Evolutionary conservation across 2,888 invertebrate species (phyloP).

Genomic region (Macaria liturata): DNA sequence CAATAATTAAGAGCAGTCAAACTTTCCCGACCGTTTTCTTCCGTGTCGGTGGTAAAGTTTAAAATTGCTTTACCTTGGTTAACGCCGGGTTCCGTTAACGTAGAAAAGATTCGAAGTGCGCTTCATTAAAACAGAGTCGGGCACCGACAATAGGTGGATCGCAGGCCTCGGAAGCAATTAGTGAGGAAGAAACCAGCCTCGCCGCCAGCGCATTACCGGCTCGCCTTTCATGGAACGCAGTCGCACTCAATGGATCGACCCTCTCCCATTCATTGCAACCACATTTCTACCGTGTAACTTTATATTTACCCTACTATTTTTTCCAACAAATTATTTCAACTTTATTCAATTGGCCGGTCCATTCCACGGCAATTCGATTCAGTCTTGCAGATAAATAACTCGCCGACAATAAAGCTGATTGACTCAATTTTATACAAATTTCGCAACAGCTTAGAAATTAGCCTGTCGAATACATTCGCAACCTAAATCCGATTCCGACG

Average conservation of each 20-base stretch:
- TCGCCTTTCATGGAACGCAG: constrained; percentile 27
- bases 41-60: constrained; percentile 58
- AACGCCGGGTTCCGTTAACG: constrained; percentile 51
- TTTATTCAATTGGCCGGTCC: neutral
- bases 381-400: constrained; percentile 15
- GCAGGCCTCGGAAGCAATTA: constrained; percentile 70
- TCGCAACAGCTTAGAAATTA: constrained; percentile 28
- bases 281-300: constrained; percentile 6
- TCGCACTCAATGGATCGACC: constrained; percentile 29
- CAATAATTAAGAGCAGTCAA: constrained; percentile 65
- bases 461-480: constrained; percentile 27
- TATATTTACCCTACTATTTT: constrained; percentile 6
- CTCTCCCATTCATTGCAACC: constrained; percentile 25
- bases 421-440: constrained; percentile 22
- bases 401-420: constrained; percentile 20
- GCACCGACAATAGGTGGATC: constrained; percentile 63
- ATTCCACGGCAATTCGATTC: constrained; percentile 7
- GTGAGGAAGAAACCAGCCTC: constrained; percentile 36
- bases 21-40: constrained; percentile 59
- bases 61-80: constrained; percentile 64
- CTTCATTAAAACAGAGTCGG: constrained; percentile 71
- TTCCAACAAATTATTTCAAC: neutral
- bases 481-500: constrained; percentile 23
- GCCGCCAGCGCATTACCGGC: constrained; percentile 38
- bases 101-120: constrained; percentile 68